Evolutionary conservation across 2,888 invertebrate species (phyloP).

Genomic region (Drosophila subsilvestris): DNA sequence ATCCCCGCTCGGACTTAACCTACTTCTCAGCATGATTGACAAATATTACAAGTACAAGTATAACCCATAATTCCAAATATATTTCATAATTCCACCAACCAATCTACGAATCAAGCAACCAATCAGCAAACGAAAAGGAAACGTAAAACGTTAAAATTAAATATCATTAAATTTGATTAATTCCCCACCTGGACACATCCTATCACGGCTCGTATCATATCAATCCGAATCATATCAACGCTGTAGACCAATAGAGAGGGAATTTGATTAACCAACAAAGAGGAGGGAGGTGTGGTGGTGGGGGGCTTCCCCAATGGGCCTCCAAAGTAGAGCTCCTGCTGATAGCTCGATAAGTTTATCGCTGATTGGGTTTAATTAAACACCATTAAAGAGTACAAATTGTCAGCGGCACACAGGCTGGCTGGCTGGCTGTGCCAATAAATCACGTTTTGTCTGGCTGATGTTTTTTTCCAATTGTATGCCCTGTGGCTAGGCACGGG

Average conservation of each 20-base stretch:
- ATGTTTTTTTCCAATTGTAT: conserved; percentile 67
- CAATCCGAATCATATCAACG: conserved; percentile 31
- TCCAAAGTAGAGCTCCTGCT: conserved; percentile 54
- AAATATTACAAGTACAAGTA: conserved; percentile 46
- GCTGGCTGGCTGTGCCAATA: conserved; percentile 61
- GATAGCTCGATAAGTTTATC: conserved; percentile 67
- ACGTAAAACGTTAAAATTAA: conserved; percentile 61
- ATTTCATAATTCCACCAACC: conserved; percentile 26
- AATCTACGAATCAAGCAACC: conserved; percentile 10
- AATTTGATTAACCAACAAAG: conserved; percentile 65
- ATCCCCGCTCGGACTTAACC: conserved; percentile 8
- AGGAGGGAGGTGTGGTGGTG: conserved; percentile 18
- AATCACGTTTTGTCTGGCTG: conserved; percentile 75
- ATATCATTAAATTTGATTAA: conserved; percentile 80
- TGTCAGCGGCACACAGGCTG: conserved; percentile 67
- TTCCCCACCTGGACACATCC: conserved; percentile 63
- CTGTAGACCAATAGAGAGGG: conserved; percentile 25
- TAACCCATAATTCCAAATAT: conserved; percentile 8
- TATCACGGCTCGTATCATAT: conserved; percentile 46
- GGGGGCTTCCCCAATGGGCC: no score
- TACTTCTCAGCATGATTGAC: conserved; percentile 46
- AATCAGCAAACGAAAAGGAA: conserved; percentile 1
- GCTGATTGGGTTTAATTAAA: conserved; percentile 79
- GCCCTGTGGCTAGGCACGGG: not conserved
- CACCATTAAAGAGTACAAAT: conserved; percentile 74